Evolutionary conservation across 2,888 invertebrate genomes (phyloP).

Genomic region (Limnephilus marmoratus): DNA sequence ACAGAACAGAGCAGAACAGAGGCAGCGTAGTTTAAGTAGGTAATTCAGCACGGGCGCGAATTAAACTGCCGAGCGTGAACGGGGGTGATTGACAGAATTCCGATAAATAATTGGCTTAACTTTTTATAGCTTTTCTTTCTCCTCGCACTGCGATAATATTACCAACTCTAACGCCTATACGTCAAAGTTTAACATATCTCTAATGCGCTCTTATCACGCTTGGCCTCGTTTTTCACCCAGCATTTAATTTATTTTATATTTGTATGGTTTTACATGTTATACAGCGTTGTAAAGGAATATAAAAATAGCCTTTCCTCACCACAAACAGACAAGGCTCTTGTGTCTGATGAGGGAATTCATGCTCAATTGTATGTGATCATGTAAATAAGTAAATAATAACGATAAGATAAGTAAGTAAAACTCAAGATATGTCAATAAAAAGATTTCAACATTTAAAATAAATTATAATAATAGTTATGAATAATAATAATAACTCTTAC

Average conservation of each 20-base stretch:
- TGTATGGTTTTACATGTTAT: too few relatives aligned
- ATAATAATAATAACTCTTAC: too few relatives aligned
- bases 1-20: background rate
- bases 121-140: conserved; percentile 60
- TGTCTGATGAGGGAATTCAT: too few relatives aligned
- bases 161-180: conserved; percentile 63
- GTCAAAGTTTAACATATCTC: conserved; percentile 59
- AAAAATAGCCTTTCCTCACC: too few relatives aligned
- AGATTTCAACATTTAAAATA: too few relatives aligned
- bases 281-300: too few relatives aligned
- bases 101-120: conserved; percentile 54
- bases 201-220: conserved; percentile 62
- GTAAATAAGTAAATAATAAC: too few relatives aligned
- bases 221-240: background rate
- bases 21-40: background rate
- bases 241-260: background rate
- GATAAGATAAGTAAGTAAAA: too few relatives aligned
- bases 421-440: too few relatives aligned
- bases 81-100: conserved; percentile 10
- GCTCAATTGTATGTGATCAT: too few relatives aligned
- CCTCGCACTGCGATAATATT: conserved; percentile 62
- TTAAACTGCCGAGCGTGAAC: conserved; percentile 3
- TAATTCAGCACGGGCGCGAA: background rate
- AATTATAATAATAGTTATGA: too few relatives aligned
- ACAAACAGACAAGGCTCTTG: too few relatives aligned